Evolutionary conservation across 2,113 vertebrate species (phyloP), one percentile per base, ranked within the genome.

Genomic region (Xenopus borealis): DNA sequence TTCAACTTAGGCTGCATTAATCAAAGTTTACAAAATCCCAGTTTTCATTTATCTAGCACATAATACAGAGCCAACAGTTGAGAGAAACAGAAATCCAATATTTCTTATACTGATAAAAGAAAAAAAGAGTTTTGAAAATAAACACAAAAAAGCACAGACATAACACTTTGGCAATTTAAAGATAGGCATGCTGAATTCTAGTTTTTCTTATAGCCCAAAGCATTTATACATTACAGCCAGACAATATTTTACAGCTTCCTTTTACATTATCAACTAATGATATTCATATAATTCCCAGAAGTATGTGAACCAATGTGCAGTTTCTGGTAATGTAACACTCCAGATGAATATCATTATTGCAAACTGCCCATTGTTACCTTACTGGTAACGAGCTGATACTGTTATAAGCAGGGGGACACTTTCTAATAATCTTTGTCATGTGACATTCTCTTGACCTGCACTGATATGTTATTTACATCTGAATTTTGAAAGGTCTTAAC

Each of bases 211-310:
- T 4, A 4, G 61, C 70, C 62, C 72, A 16, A 12, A 55, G 68
- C 13, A 79, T 63, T 80, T 27, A 27, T 1, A 10, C 33, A 33
- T 65, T 65, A 53, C 50, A 78, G 8, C 52, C 53, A 7, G 2
- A 33, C 62, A 2, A 30, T 71, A 14, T 20, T 8, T 44, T 27
- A 27, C 23, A 27, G 50, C n/a, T 72, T 73, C 23, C 73, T 72
- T 55, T 33, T 14, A 69, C 68, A 58, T 69, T 69, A 40, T 27
- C 55, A 69, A 69, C 68, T 58, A 44, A 69, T 69, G 57, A 62
- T 30, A 13, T 50, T 20, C 20, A 18, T 12, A 27, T 17, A 45
- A 61, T 71, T 71, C 69, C 40, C 69, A 71, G 57, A 71, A 61
- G 58, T 19, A 45, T 19, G 57, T 23, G 19, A 11, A 47, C 19